phyloP scores from a whole-genome alignment of 1,140 invertebrate genomes.

The Stratiolaelaps scimitus region DNA sequence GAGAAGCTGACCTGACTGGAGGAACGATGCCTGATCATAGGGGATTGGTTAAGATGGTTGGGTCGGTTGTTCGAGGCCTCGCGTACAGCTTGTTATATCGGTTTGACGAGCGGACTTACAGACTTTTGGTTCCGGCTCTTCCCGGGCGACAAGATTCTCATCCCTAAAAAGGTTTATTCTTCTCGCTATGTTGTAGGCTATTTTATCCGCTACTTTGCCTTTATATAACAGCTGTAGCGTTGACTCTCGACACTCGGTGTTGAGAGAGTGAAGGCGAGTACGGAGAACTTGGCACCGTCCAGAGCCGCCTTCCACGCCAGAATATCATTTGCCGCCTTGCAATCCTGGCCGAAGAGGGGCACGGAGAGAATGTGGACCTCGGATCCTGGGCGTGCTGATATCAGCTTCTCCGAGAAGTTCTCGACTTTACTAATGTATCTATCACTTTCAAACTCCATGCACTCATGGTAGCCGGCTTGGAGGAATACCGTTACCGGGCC shows the following conservation, averaged over 20 bases:
- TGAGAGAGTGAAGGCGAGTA: neutral
- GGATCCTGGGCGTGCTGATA: neutral
- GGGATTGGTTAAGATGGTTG: too few species aligned
- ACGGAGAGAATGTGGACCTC: neutral
- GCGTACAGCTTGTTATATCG: too few species aligned
- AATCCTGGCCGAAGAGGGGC: slow-evolving; percentile 4
- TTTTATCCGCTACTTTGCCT: neutral
- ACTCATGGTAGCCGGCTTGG: neutral
- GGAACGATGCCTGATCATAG: too few species aligned
- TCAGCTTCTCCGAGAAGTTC: neutral
- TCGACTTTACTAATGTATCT: neutral
- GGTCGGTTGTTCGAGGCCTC: too few species aligned
- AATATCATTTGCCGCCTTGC: slow-evolving; percentile 9
- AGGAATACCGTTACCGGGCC: neutral
- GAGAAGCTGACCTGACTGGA: too few species aligned
- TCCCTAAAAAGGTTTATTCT: neutral
- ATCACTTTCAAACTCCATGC: neutral
- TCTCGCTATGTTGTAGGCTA: neutral
- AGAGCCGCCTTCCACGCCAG: neutral
- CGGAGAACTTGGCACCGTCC: neutral
- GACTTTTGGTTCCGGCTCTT: neutral
- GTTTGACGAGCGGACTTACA: too few species aligned
- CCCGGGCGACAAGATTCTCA: neutral
- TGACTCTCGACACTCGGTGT: neutral
- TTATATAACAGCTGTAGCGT: neutral